These are phyloP conservation scores for Polypedilum vanderplanki DNA, from an alignment of 1,140 invertebrate species.

Conservation along the genomic window DNA sequence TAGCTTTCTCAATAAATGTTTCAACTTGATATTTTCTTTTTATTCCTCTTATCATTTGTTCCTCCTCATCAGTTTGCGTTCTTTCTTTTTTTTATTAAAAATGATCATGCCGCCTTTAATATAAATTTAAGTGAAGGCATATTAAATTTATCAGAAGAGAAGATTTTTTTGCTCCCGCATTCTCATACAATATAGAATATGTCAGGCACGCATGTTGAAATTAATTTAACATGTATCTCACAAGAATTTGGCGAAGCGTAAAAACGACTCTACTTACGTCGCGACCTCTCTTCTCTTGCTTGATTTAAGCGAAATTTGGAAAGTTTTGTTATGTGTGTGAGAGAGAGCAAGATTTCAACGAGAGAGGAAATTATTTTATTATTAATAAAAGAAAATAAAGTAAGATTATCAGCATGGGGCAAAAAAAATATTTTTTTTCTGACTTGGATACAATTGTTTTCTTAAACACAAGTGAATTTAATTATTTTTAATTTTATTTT, in stretches of 20 bases:
- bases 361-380: background rate
- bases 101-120: constrained; percentile 3
- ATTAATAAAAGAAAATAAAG: background rate
- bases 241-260: background rate
- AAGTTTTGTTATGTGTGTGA: constrained; percentile 16
- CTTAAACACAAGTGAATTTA: constrained; percentile 17
- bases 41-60: too few species aligned
- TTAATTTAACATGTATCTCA: constrained; percentile 23
- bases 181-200: constrained; percentile 10
- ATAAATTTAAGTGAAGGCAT: too few species aligned
- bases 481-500: constrained; percentile 25
- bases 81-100: constrained; percentile 5
- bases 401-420: constrained; percentile 19
- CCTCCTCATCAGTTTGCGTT: background rate
- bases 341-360: background rate
- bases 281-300: too few species aligned
- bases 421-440: background rate
- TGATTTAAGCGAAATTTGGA: background rate
- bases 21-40: too few species aligned
- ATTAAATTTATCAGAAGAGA: too few species aligned
- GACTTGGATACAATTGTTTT: constrained; percentile 6
- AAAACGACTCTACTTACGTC: background rate
- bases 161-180: background rate
- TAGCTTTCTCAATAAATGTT: too few species aligned
- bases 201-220: background rate